Evolutionary conservation across 2,888 invertebrate species (phyloP).

Genomic region (Epinotia nisella): DNA sequence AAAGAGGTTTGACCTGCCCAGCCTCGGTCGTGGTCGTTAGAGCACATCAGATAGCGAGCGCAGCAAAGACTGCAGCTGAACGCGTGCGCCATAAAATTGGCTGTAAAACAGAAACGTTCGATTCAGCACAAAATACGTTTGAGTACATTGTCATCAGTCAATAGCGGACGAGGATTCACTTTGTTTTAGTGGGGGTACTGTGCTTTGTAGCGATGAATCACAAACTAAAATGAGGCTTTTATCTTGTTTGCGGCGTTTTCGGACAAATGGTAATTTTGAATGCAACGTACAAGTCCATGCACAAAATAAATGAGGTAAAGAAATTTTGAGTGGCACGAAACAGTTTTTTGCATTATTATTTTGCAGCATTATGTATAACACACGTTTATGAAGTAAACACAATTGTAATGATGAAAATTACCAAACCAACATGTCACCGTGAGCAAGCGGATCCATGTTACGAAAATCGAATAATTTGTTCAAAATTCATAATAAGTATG

Average conservation of each 20-base stretch:
- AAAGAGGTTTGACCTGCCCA: constrained; percentile 24
- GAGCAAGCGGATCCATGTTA: too few relatives aligned
- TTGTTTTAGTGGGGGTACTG: constrained; percentile 18
- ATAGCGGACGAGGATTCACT: constrained; percentile 20
- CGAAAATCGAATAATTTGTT: too few relatives aligned
- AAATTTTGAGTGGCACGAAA: too few relatives aligned
- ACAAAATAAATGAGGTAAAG: background rate
- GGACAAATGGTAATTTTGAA: background rate
- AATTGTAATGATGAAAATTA: too few relatives aligned
- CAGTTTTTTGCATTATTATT: too few relatives aligned
- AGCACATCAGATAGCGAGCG: constrained; percentile 19
- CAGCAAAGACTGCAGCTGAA: constrained; percentile 32
- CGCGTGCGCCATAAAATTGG: constrained; percentile 41
- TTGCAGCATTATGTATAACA: too few relatives aligned
- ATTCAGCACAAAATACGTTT: constrained; percentile 38
- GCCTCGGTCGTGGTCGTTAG: constrained; percentile 30
- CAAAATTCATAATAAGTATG: too few relatives aligned
- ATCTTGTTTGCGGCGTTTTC: background rate
- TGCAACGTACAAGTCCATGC: background rate
- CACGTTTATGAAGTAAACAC: too few relatives aligned
- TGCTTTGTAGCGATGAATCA: background rate
- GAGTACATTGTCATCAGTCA: constrained; percentile 33
- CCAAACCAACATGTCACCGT: too few relatives aligned
- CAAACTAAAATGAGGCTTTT: background rate
- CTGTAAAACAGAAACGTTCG: constrained; percentile 26